Base-by-base conservation (phyloP, 2,113 vertebrate genomes). In the Monopterus albus region DNA sequence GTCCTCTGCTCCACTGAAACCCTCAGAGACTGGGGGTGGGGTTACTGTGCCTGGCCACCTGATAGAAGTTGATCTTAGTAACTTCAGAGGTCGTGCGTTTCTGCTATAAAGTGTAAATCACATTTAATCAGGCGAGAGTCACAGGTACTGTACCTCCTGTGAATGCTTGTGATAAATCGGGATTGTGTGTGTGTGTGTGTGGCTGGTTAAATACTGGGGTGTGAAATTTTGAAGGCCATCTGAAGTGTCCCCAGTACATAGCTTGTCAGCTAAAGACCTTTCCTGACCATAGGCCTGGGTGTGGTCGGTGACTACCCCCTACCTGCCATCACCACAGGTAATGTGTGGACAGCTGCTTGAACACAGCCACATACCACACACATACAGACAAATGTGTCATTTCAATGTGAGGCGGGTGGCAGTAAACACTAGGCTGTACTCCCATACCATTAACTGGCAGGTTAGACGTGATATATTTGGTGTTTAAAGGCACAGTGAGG, bases 271-370 rank as follows among this genome's bases (percentile, higher is more conserved):
- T 50, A 50, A 45, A 59, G 20, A 46, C 31, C 39, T 52, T 50
- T 69, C 6, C 52, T 40, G 62, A 58, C 40, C 15, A 20, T 20
- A 14, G 26, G 60, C 50, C 52, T 47, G 15, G 40, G 59, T 72
- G 69, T 73, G 47, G 68, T 46, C 40, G 35, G 50, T 6, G 55
- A 63, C 50, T 43, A 47, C 35, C 50, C 15, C 53, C 60, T 38
- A 33, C 64, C 68, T 52, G 71, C 63, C 78, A 70, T 78, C 79
- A 73, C 67, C 45, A 11, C 64, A 86, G 77, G 65, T 76, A 69
- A 78, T 1, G 40, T 62, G 55, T 80, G 55, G 33, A 56, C 83
- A 88, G 73, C 81, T 84, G 81, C 60, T 20, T 55, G 11, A 28
- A 43, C 36, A 51, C 53, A 20, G 75, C 50, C 70, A 52, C 58